Evolutionary conservation across 2,113 vertebrate genomes (phyloP).

Genomic region (Tympanuchus pallidicinctus): DNA sequence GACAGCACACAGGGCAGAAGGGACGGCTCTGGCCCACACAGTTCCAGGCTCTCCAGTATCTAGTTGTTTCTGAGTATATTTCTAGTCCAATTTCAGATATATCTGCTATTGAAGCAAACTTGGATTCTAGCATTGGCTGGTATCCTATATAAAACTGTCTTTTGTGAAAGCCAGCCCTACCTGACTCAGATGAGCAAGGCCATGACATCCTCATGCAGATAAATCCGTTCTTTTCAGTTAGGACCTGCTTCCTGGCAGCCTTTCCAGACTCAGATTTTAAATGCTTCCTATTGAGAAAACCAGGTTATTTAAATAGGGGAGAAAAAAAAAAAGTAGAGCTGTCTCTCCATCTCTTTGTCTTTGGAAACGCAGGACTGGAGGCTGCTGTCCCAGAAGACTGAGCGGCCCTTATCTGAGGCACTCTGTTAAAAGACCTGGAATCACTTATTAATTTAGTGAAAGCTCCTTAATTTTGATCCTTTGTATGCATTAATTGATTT

Average conservation of each 20-base stretch:
- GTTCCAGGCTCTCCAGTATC: neutral
- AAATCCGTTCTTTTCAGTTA: slow-evolving; percentile 33
- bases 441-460: slow-evolving; percentile 79
- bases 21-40: neutral
- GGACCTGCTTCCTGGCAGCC: neutral
- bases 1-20: neutral
- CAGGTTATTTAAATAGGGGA: slow-evolving; percentile 35
- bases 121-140: neutral
- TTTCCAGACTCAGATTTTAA: slow-evolving; percentile 40
- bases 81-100: neutral
- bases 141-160: neutral
- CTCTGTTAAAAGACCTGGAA: slow-evolving; percentile 70
- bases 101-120: neutral
- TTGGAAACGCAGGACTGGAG: slow-evolving; percentile 36
- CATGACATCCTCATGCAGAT: neutral
- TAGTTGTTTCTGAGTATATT: neutral
- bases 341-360: slow-evolving; percentile 43
- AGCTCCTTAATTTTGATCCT: slow-evolving; percentile 70
- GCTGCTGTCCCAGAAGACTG: slow-evolving; percentile 67
- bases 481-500: slow-evolving; percentile 77
- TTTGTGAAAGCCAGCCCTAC: slow-evolving; percentile 16
- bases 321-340: neutral
- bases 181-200: neutral
- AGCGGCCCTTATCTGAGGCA: slow-evolving; percentile 68
- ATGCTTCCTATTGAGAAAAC: slow-evolving; percentile 16